Base-by-base conservation (phyloP, 64 coral and sea anemone species). In the Montipora capricornis region DNA sequence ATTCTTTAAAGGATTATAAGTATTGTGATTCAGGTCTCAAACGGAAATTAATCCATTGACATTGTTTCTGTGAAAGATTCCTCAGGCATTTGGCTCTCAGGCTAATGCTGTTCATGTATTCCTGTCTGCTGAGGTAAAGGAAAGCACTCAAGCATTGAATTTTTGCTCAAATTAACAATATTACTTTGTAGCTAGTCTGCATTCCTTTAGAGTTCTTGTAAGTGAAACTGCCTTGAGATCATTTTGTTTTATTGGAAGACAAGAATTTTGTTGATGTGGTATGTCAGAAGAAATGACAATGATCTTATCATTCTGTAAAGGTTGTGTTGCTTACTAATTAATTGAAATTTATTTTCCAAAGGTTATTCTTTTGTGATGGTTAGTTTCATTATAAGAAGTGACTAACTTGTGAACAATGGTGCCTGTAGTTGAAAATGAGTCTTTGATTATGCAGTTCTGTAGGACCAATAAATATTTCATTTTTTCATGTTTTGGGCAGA, bases 91-190 rank as follows among this genome's bases (percentile, higher is more conserved):
- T 73, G n/a, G 14, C 45, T 13, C 45, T 68, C 8, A 86, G 82
- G 5, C 29, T 49, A n/a, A 20, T 86, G 20, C 71, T 66, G 64
- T 86, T 5, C 7, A 22, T 19, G 20, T 71, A 29, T 73, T 15
- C 10, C 66, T n/a, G 15, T 68, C 67, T 12, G 17, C 19, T 48
- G n/a, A 86, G 66, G 82, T 73, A 86, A 24, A 68, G 47, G 13
- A 64, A 12, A 86, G 49, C 60, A 50, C 47, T 70, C 64, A 71
- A 86, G 82, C 82, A 67, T 71, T 73, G 17, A 73, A 86, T 73
- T 73, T n/a, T 49, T 85, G 44, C 12, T 6, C 10, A 37, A 16
- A 70, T 71, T 86, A 16, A 73, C 17, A 49, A 78, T 78, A 78
- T 71, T 64, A 64, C 53, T 8, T 5, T 10, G 26, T 11, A n/a